Conservation (phyloP, 1,140 invertebrate species). For the Trichonephila clavipes region DNA sequence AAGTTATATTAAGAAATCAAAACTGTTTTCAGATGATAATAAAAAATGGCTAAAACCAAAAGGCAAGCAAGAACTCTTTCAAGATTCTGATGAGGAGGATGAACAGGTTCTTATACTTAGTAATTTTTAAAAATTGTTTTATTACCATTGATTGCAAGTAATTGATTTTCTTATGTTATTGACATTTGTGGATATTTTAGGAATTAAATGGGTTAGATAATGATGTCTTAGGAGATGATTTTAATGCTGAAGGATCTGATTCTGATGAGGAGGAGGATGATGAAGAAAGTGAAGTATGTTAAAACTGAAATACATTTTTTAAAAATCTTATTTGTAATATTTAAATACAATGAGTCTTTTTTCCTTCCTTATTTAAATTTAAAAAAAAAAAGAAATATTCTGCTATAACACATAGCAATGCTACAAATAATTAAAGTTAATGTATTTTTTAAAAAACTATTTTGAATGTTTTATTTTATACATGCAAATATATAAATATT, state of each 20-base stretch:
- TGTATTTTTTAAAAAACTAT: no score
- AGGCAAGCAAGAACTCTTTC: slow-evolving; percentile 79
- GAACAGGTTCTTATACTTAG: neutral
- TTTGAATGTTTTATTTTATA: no score
- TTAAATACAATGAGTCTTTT: neutral
- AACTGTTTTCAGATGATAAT: slow-evolving; percentile 86
- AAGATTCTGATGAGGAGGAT: slow-evolving; percentile 69
- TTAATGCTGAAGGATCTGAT: slow-evolving; percentile 43
- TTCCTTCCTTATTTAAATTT: neutral
- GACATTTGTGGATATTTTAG: neutral
- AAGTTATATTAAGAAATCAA: slow-evolving; percentile 30
- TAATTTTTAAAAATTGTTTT: neutral
- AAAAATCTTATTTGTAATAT: neutral
- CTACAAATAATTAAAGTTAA: no score
- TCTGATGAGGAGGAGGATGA: slow-evolving; percentile 66
- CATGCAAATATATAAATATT: no score
- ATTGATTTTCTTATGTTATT: neutral
- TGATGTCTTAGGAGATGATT: slow-evolving; percentile 82
- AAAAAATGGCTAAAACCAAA: slow-evolving; percentile 85
- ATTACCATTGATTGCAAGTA: no score
- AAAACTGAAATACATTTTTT: neutral
- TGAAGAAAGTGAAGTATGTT: slow-evolving; percentile 79
- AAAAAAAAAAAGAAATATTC: neutral
- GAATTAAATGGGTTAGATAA: slow-evolving; percentile 77
- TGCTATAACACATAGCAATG: no score